Base-by-base conservation (phyloP, 2,797 vertebrate species). In the Gymnopithys bicolor region DNA sequence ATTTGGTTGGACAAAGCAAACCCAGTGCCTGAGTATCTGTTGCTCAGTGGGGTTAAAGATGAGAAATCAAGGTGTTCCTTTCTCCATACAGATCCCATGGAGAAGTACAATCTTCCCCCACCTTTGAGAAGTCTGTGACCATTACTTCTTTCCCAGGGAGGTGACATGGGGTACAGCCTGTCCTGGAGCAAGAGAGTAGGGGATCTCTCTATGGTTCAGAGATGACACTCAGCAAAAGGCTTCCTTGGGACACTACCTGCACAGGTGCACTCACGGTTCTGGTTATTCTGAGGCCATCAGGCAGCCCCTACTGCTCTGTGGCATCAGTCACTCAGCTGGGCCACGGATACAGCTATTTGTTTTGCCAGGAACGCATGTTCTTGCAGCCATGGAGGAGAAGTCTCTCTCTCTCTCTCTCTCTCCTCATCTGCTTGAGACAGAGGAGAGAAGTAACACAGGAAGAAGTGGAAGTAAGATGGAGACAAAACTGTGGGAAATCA, bases 121-220 rank as follows among this genome's bases (percentile, higher is more conserved):
- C n/a, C 71, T 56, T 49, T 68, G 24, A 59, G 75, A 81, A 74
- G 9, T 9, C 78, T 5, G 1, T 0, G 0, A 9, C 10, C 16
- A 18, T 25, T n/a, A 14, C 14, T 46, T 53, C 66, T 87, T 69
- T 19, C 25, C 39, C 19, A 37, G 33, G 5, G 19, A 70, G 25
- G 14, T 68, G 41, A 27, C 7, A 0, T 19, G 60, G 12, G n/a
- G 21, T 46, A 85, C 51, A 68, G 11, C 19, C 43, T 66, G 24
- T 52, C n/a, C 32, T 70, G 28, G 15, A 70, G 27, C 25, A 19
- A 45, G 16, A 67, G 28, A 58, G 48, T 1, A 68, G 27, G 43
- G 11, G 19, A 74, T 11, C 12, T 13, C 19, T 21, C 7, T 35
- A 59, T 6, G 43, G 17, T 39, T 87, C 5, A 1, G 33, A 66